These are phyloP conservation scores for Meteorus colon DNA, from an alignment of 2,888 invertebrate species.

Conservation along the genomic window DNA sequence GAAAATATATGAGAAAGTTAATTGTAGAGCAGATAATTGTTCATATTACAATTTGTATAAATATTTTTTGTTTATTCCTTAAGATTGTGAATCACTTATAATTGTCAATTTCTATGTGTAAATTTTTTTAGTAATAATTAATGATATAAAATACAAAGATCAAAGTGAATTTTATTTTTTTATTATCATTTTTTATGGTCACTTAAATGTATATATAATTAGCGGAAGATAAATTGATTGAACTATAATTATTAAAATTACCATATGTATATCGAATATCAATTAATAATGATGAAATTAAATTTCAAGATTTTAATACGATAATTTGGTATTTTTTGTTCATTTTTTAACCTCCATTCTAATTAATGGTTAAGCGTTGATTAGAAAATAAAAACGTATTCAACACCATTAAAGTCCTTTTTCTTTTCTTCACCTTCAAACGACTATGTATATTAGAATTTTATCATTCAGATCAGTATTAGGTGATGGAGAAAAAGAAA, in stretches of 20 bases:
- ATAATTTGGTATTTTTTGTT: not conserved
- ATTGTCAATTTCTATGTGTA: no score
- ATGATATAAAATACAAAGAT: no score
- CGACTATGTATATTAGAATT: not conserved
- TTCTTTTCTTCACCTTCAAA: not conserved
- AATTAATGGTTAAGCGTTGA: not conserved
- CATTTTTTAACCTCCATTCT: not conserved
- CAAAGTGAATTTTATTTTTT: not conserved
- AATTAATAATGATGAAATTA: slow-evolving; percentile 5
- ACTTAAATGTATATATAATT: not conserved
- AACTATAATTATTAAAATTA: not conserved
- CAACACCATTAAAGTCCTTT: not conserved
- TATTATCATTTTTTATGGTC: not conserved
- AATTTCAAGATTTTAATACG: not conserved
- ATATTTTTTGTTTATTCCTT: no score
- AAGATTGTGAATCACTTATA: no score
- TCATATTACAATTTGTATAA: no score
- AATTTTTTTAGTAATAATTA: no score
- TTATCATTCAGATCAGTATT: not conserved
- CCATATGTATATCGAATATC: not conserved
- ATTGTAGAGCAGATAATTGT: no score
- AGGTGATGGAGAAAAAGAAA: not conserved
- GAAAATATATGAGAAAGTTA: no score
- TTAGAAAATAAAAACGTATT: not conserved
- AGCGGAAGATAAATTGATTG: not conserved